phyloP scores from a whole-genome alignment of 2,888 invertebrate species.

The Anarsia innoxiella region DNA sequence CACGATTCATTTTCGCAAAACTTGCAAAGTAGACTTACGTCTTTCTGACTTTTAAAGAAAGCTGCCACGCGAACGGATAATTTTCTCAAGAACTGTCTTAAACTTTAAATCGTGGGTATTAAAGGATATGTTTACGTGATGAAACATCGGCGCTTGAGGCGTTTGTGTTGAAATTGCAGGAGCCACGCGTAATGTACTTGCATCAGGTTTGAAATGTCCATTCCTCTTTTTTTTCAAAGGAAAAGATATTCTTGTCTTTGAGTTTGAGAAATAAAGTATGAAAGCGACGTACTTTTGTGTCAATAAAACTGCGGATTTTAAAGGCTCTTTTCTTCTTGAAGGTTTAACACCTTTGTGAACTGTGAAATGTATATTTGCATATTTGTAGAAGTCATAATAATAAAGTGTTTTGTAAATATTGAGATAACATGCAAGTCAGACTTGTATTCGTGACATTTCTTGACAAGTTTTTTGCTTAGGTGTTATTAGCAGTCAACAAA shows the following conservation, averaged over 20 bases:
- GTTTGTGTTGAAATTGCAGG: constrained; percentile 3
- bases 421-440: too few species aligned
- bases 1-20: constrained; percentile 6
- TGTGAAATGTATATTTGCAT: too few species aligned
- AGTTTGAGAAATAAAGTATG: constrained; percentile 6
- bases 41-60: constrained; percentile 9
- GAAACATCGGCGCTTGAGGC: constrained; percentile 15
- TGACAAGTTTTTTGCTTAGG: too few species aligned
- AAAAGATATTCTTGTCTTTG: constrained; percentile 13
- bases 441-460: too few species aligned
- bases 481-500: too few species aligned
- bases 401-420: too few species aligned
- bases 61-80: constrained; percentile 25
- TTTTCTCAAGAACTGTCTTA: constrained; percentile 8
- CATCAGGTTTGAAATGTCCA: constrained; percentile 25
- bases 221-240: constrained; percentile 15
- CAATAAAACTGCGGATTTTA: constrained; percentile 6
- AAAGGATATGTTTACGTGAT: constrained; percentile 12
- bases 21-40: constrained; percentile 5
- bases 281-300: constrained; percentile 6
- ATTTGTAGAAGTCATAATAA: too few species aligned
- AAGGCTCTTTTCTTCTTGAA: too few species aligned
- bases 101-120: constrained; percentile 8
- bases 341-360: too few species aligned
- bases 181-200: constrained; percentile 31